These are phyloP conservation scores for Leptinotarsa rubiginosa DNA, from an alignment of 2,888 invertebrate species.

Conservation along the genomic window DNA sequence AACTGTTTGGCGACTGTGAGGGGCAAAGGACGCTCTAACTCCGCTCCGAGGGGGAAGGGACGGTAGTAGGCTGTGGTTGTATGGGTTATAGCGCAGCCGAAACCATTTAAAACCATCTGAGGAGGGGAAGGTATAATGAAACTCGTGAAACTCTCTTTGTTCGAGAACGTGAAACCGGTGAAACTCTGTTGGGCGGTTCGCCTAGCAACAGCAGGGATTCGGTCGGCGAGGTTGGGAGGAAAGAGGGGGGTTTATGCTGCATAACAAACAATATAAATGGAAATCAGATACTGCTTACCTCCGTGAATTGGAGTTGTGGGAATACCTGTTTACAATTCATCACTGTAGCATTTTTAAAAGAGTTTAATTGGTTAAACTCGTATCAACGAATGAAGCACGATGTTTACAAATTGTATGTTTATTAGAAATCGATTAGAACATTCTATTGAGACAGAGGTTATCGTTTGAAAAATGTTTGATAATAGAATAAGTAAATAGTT, in stretches of 20 bases:
- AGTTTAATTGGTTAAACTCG: constrained; percentile 40
- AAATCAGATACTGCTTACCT: constrained; percentile 48
- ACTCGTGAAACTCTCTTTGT: constrained; percentile 52
- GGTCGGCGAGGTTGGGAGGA: constrained; percentile 51
- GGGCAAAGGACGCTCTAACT: constrained; percentile 22
- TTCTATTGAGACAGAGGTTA: constrained; percentile 8
- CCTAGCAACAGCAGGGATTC: constrained; percentile 47
- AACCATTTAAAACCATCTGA: constrained; percentile 54
- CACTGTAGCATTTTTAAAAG: constrained; percentile 42
- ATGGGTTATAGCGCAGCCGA: constrained; percentile 50
- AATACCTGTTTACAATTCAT: constrained; percentile 38
- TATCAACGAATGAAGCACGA: constrained; percentile 14
- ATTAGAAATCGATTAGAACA: constrained; percentile 21
- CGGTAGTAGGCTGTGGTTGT: constrained; percentile 47
- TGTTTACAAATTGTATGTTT: constrained; percentile 21
- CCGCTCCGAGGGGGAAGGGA: constrained; percentile 34
- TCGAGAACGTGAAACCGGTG: constrained; percentile 46
- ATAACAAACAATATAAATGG: constrained; percentile 49
- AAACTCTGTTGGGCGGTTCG: constrained; percentile 47
- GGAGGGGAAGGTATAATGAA: constrained; percentile 49
- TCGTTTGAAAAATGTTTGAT: not conserved
- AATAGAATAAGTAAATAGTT: not conserved
- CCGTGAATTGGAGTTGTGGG: constrained; percentile 35
- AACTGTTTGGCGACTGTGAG: constrained; percentile 40
- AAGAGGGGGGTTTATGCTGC: constrained; percentile 54